Evolutionary conservation across 2,113 vertebrate genomes (phyloP), one percentile per base, ranked within the genome.

Genomic region (Nesospiza acunhae): DNA sequence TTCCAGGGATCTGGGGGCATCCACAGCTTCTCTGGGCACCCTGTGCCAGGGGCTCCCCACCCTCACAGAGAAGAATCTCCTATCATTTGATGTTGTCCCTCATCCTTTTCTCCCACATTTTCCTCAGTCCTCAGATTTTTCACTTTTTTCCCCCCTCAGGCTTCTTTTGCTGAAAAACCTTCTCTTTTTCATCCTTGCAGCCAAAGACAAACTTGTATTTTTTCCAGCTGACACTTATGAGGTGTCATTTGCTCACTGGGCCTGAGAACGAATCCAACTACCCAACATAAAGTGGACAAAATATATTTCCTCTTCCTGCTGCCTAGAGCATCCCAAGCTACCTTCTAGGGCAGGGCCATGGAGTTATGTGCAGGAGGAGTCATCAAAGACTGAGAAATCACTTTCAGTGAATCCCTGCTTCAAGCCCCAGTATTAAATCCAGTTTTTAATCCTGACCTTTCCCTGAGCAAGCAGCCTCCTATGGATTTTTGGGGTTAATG

Each of bases 381-480:
- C 87, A 58, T 59, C 67, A 68, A 64, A 84, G 62, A 1, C 35
- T 75, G 23, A 30, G 75, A 69, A 76, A 58, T 49, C 35, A 14
- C 39, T 44, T 49, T 33, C 55, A 82, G 33, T 75, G 69, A 74
- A n/a, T 89, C 60, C 60, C 14, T 46, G 46, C 77, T 52, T 28
- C 41, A 23, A 63, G 28, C 20, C 70, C 56, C 39, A 15, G 22
- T 3, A 5, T 60, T 44, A 77, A 77, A 77, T 33, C 22, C 55
- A 8, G 39, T 21, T 33, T 77, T 94, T 70, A 35, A 52, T 82
- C 69, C 78, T 47, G 81, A 93, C 87, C 87, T 91, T 94, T 93
- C 81, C 35, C 39, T 2, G 4, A 46, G 82, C 60, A 53, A 58
- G 22, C 53, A 33, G 28, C 75, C 94, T 83, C 67, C 58, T n/a